Percentiles rank a stretch among this genome's conserved stretches.
Evolutionary conservation across 1,140 invertebrate species (phyloP).

Genomic region (Bombus soroeensis): DNA sequence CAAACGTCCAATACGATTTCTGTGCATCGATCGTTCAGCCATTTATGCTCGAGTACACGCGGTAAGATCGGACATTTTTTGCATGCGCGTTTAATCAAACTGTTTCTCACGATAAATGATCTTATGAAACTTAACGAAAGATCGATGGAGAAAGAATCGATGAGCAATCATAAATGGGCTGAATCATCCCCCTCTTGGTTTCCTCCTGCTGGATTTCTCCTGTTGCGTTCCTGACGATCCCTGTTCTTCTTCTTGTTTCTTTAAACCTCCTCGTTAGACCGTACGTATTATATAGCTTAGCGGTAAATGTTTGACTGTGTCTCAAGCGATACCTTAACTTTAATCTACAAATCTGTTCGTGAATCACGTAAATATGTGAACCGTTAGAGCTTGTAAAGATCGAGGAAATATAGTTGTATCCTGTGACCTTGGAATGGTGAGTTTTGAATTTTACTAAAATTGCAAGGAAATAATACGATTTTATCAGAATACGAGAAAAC

Average conservation of each 20-base stretch:
- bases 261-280: conserved; percentile 11
- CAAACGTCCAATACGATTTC: background rate
- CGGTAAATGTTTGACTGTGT: conserved; percentile 49
- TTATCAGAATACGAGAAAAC: too few relatives aligned
- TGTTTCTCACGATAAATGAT: background rate
- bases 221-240: conserved; percentile 26
- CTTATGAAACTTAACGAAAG: background rate
- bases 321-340: conserved; percentile 29
- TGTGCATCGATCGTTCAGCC: conserved; percentile 27
- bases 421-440: background rate
- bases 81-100: background rate
- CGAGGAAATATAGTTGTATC: too few relatives aligned
- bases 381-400: background rate
- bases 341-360: conserved; percentile 40
- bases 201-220: conserved; percentile 25
- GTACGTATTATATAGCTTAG: conserved; percentile 38
- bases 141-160: background rate
- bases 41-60: conserved; percentile 9
- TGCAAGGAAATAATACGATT: too few relatives aligned
- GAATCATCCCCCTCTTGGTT: conserved; percentile 12
- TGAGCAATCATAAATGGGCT: conserved; percentile 14
- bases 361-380: conserved; percentile 10
- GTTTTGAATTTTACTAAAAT: background rate
- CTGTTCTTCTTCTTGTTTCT: conserved; percentile 33
- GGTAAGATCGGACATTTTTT: background rate